Evolutionary conservation across 2,888 invertebrate genomes (phyloP), one percentile per base, ranked within the genome.

Genomic region (Amiota minor): DNA sequence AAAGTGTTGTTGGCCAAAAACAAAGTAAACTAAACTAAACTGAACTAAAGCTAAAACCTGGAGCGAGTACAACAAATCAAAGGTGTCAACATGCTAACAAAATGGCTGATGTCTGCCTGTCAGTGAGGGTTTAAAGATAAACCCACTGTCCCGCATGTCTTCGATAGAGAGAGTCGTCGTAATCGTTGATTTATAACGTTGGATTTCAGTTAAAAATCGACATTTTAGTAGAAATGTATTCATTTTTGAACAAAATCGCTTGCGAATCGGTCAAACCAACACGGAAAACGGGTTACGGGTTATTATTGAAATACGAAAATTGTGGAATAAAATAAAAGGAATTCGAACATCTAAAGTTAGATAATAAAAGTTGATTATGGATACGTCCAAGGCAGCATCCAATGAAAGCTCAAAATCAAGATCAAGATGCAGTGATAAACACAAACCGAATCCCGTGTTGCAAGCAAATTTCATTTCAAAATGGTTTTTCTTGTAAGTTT

Each of bases 401-500:
- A 77, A 79, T 88, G 35, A 35, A 4, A 4, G 35, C 6, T 35
- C 35, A 35, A 35, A 8, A 35, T 35, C 35, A 35, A 35, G 6
- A 35, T 35, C 35, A 35, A n/a, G n/a, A n/a, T 35, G 2, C 2
- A 35, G 6, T 35, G 35, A 35, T 6, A 35, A 35, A 35, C 91
- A 81, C 86, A 88, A 81, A 53, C 82, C 87, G 75, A 94, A 94
- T 90, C 95, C 95, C 0, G 90, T 93, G 78, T 92, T 93, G 80
- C 91, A 86, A 1, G 93, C 94, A 0, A 94, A 92, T 86, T 84
- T 92, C 35, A 77, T 95, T 8, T 94, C 94, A 0, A 91, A 92
- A 80, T 89, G 93, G 81, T 92, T 92, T 72, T 94, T 92, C 89
- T 92, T 93, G 95, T 95, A 90, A 90, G 93, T 91, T 65, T n/a